These are phyloP conservation scores for Brachypterus glaber DNA, from an alignment of 2,888 invertebrate genomes.

Conservation along the genomic window DNA sequence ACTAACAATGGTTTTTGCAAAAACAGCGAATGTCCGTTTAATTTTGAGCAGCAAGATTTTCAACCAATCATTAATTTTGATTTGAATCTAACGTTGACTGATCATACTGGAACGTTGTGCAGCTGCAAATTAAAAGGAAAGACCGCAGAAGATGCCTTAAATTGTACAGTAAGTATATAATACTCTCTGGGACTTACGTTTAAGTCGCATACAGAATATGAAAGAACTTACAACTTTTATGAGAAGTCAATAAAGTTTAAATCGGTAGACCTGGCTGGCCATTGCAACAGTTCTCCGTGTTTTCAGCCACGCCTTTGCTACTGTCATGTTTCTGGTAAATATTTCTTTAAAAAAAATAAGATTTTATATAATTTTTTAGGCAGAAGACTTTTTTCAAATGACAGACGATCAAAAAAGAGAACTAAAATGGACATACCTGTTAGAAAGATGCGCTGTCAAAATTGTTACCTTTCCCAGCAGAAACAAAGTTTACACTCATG, in stretches of 20 bases:
- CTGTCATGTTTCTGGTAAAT: too few species aligned
- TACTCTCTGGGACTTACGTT: neutral
- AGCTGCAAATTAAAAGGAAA: slow-evolving; percentile 50
- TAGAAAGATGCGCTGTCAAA: slow-evolving; percentile 54
- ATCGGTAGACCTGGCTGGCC: too few species aligned
- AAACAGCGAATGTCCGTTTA: slow-evolving; percentile 36
- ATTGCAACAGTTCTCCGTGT: too few species aligned
- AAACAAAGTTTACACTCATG: slow-evolving; percentile 33
- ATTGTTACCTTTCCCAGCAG: slow-evolving; percentile 37
- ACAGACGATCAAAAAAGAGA: slow-evolving; percentile 44
- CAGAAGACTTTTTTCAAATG: slow-evolving; percentile 46
- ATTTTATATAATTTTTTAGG: slow-evolving; percentile 39
- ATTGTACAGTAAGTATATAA: slow-evolving; percentile 43
- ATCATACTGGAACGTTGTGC: slow-evolving; percentile 58
- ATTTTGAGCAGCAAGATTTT: slow-evolving; percentile 28
- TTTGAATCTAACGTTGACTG: slow-evolving; percentile 53
- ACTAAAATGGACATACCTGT: slow-evolving; percentile 54
- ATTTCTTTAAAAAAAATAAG: too few species aligned
- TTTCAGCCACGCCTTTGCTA: too few species aligned
- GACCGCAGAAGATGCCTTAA: slow-evolving; percentile 50
- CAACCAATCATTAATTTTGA: slow-evolving; percentile 44
- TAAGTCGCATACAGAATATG: neutral
- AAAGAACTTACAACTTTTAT: neutral
- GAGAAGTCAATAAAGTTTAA: slow-evolving; percentile 4
- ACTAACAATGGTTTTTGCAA: slow-evolving; percentile 30